Base-by-base conservation (phyloP, 2,888 invertebrate species). In the Idaea dimidiata region DNA sequence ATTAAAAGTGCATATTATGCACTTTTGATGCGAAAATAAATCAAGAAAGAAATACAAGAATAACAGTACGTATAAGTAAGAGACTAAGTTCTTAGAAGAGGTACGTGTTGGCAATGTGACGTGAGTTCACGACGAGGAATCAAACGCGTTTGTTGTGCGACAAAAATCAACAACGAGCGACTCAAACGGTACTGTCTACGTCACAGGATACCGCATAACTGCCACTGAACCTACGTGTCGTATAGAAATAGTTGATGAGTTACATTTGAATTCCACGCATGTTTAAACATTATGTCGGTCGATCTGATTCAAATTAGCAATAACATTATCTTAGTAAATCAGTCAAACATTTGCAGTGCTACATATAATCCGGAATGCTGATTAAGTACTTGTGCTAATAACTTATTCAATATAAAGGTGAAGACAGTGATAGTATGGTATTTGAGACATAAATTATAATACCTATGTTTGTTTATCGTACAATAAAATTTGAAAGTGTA, bases 171-270 rank as follows among this genome's bases (percentile, higher is more conserved):
- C 65, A 66, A 66, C 65, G 71, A 64, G 71, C 68, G 72, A 70
- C 69, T 71, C 70, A 68, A 70, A 73, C 71, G 67, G 71, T 62
- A 63, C 65, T 57, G 67, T 59, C 62, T 77, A 83, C 87, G 83
- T 87, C 86, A 84, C 82, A 81, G 84, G 83, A 86, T 81, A 80
- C 78, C 73, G 72, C 72, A 75, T 71, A 76, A 74, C 76, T 74
- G 74, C 74, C 66, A 63, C 71, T 70, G 68, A 71, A 75, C 76
- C 72, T 81, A 84, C 83, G 82, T 84, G 81, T 81, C 81, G 75
- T 82, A 78, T 88, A 81, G 80, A 89, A 90, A 91, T 91, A 91
- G 88, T 89, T 81, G 83, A 83, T 89, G 86, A 88, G 82, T 84
- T 84, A 85, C 80, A 84, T 79, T 79, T 72, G 68, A 75, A 82